These are phyloP conservation scores for Phacellophora camtschatica DNA, from an alignment of 30 jellyfish, hydroid and myxozoan genomes.

Conservation along the genomic window DNA sequence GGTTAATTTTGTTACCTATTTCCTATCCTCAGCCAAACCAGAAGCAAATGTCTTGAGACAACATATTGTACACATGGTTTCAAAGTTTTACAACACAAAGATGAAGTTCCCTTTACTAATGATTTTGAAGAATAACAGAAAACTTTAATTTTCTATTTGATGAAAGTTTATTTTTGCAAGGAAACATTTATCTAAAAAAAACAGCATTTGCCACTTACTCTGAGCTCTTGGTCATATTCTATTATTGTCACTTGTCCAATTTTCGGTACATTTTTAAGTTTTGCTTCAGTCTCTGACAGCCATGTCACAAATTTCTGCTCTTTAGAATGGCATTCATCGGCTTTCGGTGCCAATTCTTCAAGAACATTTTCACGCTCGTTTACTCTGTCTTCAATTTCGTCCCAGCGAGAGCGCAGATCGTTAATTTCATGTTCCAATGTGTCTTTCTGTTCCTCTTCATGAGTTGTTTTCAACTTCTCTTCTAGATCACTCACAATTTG, in stretches of 20 bases:
- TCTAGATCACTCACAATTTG: slow-evolving; percentile 65
- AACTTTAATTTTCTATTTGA: no score
- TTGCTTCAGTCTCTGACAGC: slow-evolving; percentile 56
- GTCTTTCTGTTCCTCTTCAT: slow-evolving; percentile 59
- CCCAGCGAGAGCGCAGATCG: slow-evolving; percentile 70
- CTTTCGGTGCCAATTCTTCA: slow-evolving; percentile 69
- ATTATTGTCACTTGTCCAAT: slow-evolving; percentile 30
- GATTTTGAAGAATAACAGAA: no score
- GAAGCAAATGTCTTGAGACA: no score
- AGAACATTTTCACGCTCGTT: slow-evolving; percentile 44
- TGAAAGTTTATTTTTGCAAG: no score
- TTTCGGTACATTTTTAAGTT: slow-evolving; percentile 66
- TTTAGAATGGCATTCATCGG: slow-evolving; percentile 40
- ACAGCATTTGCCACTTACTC: neutral
- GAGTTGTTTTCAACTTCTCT: slow-evolving; percentile 31
- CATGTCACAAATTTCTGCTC: slow-evolving; percentile 41
- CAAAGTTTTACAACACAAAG: no score
- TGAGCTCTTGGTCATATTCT: slow-evolving; percentile 8
- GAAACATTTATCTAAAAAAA: neutral
- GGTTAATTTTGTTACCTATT: no score
- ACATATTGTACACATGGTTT: no score
- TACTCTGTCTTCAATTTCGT: slow-evolving; percentile 37
- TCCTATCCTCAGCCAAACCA: no score
- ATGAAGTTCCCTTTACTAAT: no score
- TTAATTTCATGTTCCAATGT: slow-evolving; percentile 35